These are phyloP conservation scores for Carcina quercana DNA, from an alignment of 2,888 invertebrate species.

Conservation along the genomic window DNA sequence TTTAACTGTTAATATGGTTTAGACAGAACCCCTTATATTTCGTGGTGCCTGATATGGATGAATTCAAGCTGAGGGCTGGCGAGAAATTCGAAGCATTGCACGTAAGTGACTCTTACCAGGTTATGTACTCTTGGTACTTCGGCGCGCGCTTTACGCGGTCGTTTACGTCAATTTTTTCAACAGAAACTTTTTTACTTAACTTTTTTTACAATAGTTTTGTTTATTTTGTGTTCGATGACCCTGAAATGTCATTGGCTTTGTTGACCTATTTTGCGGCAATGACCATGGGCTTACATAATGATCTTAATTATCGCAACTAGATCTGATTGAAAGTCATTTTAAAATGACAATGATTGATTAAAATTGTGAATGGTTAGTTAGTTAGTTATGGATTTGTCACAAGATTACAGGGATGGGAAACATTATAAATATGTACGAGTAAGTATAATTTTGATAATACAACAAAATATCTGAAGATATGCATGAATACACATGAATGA, in stretches of 20 bases:
- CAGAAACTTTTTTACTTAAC: constrained; percentile 2
- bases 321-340: no score
- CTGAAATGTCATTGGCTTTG: constrained; percentile 33
- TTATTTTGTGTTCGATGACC: constrained; percentile 21
- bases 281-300: constrained; percentile 52
- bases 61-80: constrained; percentile 56
- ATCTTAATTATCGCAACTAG: no score
- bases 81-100: constrained; percentile 66
- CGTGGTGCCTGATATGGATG: constrained; percentile 55
- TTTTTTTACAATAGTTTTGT: not conserved
- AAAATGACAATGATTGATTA: no score
- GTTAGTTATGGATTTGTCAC: no score
- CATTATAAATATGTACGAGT: no score
- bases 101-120: constrained; percentile 43
- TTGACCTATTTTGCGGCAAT: constrained; percentile 19
- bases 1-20: constrained; percentile 42
- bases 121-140: constrained; percentile 40
- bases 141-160: constrained; percentile 35
- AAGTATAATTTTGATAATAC: no score
- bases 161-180: constrained; percentile 26
- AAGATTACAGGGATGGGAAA: no score
- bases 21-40: constrained; percentile 36
- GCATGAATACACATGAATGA: no score
- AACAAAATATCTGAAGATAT: no score
- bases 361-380: no score